A percentile compares a stretch with the other conserved stretches of the same genome.
These are phyloP conservation scores for Diploscapter pachys DNA, from an alignment of 1,140 invertebrate genomes.

Conservation along the genomic window DNA sequence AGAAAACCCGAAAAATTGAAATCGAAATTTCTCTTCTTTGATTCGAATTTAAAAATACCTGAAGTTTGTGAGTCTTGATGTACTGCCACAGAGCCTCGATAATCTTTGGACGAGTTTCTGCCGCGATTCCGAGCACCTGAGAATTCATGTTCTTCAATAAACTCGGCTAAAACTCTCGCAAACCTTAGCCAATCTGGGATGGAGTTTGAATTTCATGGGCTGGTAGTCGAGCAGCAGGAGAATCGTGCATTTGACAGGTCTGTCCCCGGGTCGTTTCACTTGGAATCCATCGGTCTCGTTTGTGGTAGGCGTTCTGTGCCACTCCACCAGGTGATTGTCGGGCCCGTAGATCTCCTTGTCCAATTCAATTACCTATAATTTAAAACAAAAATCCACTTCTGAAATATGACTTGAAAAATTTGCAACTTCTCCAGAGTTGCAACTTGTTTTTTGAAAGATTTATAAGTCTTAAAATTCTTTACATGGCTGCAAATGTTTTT, in stretches of 20 bases:
- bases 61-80: constrained; percentile 89
- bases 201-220: constrained; percentile 95
- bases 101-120: constrained; percentile 92
- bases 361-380: constrained; percentile 79
- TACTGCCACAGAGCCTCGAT: constrained; percentile 99
- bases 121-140: constrained; percentile 80
- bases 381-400: too few species aligned
- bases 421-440: too few species aligned
- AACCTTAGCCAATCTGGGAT: constrained; percentile 81
- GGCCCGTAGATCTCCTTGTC: constrained; percentile 99
- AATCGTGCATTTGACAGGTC: constrained; percentile 96
- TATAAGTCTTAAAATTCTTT: too few species aligned
- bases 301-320: constrained; percentile 94
- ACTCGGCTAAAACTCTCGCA: too few species aligned
- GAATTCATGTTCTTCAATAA: too few species aligned
- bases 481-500: too few species aligned
- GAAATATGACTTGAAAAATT: too few species aligned
- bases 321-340: constrained; percentile 75
- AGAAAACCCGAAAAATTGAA: too few species aligned
- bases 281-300: constrained; percentile 99
- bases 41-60: constrained; percentile 57
- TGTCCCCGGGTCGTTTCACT: constrained; percentile 95
- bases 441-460: too few species aligned
- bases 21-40: too few species aligned
- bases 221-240: constrained; percentile 94